These are phyloP conservation scores for Globodera rostochiensis DNA, from an alignment of 1,140 invertebrate genomes.

Conservation along the genomic window DNA sequence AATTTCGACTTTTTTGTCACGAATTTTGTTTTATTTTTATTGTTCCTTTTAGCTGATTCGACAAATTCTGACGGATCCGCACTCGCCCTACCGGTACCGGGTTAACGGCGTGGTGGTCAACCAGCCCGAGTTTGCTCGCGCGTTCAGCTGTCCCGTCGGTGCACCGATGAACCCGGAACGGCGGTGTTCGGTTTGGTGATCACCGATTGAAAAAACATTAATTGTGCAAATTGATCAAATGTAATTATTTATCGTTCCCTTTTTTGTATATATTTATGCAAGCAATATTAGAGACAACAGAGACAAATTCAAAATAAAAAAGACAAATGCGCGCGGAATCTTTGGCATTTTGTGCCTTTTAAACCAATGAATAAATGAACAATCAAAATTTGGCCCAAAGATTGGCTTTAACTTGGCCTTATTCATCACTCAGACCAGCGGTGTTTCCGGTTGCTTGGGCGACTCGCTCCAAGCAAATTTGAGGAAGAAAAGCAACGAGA, in stretches of 20 bases:
- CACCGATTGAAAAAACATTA: not conserved
- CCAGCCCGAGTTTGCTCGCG: conserved; percentile 56
- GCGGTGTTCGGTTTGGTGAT: conserved; percentile 48
- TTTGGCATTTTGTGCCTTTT: too few species aligned
- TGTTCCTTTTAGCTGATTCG: conserved; percentile 31
- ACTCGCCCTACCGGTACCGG: conserved; percentile 51
- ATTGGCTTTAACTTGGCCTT: too few species aligned
- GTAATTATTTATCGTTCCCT: not conserved
- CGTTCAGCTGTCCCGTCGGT: conserved; percentile 48
- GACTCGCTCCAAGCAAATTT: conserved; percentile 52
- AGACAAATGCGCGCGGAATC: not conserved
- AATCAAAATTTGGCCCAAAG: too few species aligned
- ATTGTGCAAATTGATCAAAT: not conserved
- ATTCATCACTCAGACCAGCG: conserved; percentile 3
- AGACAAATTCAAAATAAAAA: not conserved
- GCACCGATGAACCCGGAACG: conserved; percentile 50
- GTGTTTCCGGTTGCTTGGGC: conserved; percentile 32
- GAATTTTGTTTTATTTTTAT: not conserved
- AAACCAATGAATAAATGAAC: too few species aligned
- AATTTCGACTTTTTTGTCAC: too few species aligned
- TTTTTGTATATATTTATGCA: conserved; percentile 11
- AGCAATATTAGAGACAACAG: not conserved
- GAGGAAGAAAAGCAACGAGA: conserved; percentile 54
- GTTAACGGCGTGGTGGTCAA: conserved; percentile 56
- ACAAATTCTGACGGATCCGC: conserved; percentile 53